A percentile compares a stretch with the other conserved stretches of the same genome.
phyloP scores from a whole-genome alignment of 1,140 invertebrate genomes.

The Lasioglossum albipes region DNA sequence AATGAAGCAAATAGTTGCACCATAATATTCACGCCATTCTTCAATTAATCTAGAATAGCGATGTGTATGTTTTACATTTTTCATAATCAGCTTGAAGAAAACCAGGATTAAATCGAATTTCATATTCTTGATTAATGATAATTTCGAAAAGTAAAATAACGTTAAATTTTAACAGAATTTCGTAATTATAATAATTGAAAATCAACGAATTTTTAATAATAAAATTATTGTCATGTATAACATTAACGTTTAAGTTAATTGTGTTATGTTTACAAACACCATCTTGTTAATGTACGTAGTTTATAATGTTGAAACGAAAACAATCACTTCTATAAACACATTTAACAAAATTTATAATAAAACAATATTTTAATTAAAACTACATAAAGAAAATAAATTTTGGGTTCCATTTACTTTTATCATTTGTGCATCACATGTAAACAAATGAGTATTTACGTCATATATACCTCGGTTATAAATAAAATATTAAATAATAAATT shows the following conservation, averaged over 20 bases:
- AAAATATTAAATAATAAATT: neutral
- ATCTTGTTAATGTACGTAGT: neutral
- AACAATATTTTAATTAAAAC: neutral
- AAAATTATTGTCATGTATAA: neutral
- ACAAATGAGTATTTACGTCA: neutral
- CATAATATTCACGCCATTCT: neutral
- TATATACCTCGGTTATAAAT: neutral
- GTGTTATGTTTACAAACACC: too few species aligned
- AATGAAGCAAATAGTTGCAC: slow-evolving; percentile 22
- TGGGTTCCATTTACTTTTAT: neutral
- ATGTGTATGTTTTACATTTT: neutral
- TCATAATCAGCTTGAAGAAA: neutral
- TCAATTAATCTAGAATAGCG: neutral
- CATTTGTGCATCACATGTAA: too few species aligned
- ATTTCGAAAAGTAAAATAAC: too few species aligned
- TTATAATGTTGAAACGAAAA: neutral
- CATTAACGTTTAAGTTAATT: neutral
- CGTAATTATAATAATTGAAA: too few species aligned
- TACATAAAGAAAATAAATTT: slow-evolving; percentile 7
- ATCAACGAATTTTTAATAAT: too few species aligned
- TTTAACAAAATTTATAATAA: too few species aligned
- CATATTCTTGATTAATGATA: neutral
- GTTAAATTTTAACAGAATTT: too few species aligned
- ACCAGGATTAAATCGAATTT: neutral
- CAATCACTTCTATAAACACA: neutral